phyloP scores from a whole-genome alignment of 1,140 invertebrate species.

The Hirudo medicinalis region DNA sequence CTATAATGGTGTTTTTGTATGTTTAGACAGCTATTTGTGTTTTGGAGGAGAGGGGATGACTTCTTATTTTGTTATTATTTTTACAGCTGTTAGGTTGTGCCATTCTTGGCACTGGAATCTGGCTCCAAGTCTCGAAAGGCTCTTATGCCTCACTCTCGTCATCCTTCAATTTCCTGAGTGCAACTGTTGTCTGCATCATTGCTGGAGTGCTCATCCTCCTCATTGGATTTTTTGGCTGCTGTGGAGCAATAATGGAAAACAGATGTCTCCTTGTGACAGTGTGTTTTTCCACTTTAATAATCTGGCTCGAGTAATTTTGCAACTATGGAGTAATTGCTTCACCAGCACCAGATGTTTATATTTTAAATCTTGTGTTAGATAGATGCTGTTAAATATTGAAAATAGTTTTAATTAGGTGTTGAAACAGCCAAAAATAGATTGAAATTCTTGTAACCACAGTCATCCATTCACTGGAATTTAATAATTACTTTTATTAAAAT shows the following conservation, averaged over 20 bases:
- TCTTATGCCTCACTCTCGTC: conserved; percentile 27
- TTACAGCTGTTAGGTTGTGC: conserved; percentile 57
- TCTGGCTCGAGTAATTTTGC: not conserved
- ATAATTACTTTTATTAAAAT: too few species aligned
- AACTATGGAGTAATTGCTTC: not conserved
- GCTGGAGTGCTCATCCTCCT: conserved; percentile 63
- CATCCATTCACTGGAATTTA: too few species aligned
- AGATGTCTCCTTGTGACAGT: conserved; percentile 68
- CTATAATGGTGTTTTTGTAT: too few species aligned
- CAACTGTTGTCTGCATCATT: conserved; percentile 44
- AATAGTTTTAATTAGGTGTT: too few species aligned
- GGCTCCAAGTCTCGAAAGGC: conserved; percentile 48
- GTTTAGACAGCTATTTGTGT: too few species aligned
- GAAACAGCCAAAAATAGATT: too few species aligned
- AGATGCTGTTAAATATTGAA: too few species aligned
- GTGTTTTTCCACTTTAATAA: conserved; percentile 23
- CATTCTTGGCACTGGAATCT: conserved; percentile 56
- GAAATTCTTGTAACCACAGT: not conserved
- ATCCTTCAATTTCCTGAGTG: conserved; percentile 30
- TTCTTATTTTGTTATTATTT: not conserved
- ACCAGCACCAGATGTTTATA: not conserved
- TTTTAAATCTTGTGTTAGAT: not conserved
- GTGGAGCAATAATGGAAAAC: conserved; percentile 69
- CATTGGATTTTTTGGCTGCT: conserved; percentile 75
- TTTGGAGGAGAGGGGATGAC: too few species aligned